Evolutionary conservation across 2,113 vertebrate species (phyloP).

Genomic region (Ophiodon elongatus): DNA sequence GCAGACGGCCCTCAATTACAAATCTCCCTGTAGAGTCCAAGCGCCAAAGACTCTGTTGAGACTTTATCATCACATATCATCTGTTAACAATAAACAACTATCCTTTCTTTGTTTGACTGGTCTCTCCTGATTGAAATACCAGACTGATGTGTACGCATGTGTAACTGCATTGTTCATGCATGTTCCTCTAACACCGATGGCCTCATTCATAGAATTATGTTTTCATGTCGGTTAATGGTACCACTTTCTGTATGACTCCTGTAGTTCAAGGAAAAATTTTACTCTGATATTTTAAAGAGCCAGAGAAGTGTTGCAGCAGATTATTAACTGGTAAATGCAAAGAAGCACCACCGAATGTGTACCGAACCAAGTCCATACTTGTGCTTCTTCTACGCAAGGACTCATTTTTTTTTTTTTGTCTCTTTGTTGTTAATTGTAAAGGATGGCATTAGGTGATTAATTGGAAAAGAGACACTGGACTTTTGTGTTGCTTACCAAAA

Average conservation of each 20-base stretch:
- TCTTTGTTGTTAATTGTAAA: neutral
- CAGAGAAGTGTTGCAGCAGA: too few relatives aligned
- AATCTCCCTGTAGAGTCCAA: too few relatives aligned
- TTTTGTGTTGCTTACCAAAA: neutral
- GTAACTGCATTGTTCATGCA: neutral
- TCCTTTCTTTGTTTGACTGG: too few relatives aligned
- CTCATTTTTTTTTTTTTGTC: neutral
- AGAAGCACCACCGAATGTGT: neutral
- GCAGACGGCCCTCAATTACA: too few relatives aligned
- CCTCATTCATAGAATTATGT: neutral
- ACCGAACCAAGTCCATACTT: neutral
- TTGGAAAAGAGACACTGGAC: neutral
- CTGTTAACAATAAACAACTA: too few relatives aligned
- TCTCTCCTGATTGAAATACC: too few relatives aligned
- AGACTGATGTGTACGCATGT: neutral
- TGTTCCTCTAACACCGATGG: neutral
- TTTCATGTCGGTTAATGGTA: neutral
- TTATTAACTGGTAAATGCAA: neutral
- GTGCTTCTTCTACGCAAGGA: neutral
- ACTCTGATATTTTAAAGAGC: too few relatives aligned
- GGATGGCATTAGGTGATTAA: conserved; percentile 1
- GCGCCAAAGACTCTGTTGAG: too few relatives aligned
- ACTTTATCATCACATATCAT: too few relatives aligned
- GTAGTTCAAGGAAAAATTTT: neutral
- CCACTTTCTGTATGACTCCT: neutral